Base-by-base conservation (phyloP, 1,140 invertebrate species). In the Drosophila suzukii region DNA sequence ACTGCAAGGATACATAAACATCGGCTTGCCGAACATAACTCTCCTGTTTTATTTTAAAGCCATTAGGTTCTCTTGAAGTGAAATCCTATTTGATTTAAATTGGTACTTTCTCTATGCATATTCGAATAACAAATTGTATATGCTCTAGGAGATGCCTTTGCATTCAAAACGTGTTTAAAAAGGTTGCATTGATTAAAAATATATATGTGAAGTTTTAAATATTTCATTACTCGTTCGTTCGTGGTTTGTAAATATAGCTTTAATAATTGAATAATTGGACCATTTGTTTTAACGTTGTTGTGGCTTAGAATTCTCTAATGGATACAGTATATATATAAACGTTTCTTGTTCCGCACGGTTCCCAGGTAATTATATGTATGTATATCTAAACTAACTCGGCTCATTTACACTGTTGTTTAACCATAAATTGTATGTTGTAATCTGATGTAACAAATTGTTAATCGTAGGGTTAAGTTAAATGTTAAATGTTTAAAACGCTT, bases 261-360 rank as follows among this genome's bases (percentile, higher is more conserved):
- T 83, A 76, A 74, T 83, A 89, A 89, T 89, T 91, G 76, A 91
- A 86, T 90, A 91, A 90, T 91, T 91, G 88, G 88, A 91, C 82
- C 83, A 91, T 91, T 91, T 84, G 78, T 91, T 91, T 81, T 79
- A 70, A 38, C 81, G 72, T 75, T 81, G 59, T 76, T 70, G 83
- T 86, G 83, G 83, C 79, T 88, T 84, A 65, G 43, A 63, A 63
- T 74, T 89, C 58, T 53, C 70, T 85, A 81, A 65, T 76, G 50
- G 49, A 75, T 80, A 66, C 68, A 58, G 51, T 43, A 32, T 72
- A 62, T 53, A 39, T 47, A 65, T 83, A 71, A 71, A 77, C 59
- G 65, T 70, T 65, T 65, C 60, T 72, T 90, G 60, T 83, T 78
- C 82, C 88, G 74, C 88, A 81, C 80, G 79, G 70, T 90, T 90